Conservation (phyloP, 1,140 invertebrate genomes). For the Drosophila seguyi region DNA sequence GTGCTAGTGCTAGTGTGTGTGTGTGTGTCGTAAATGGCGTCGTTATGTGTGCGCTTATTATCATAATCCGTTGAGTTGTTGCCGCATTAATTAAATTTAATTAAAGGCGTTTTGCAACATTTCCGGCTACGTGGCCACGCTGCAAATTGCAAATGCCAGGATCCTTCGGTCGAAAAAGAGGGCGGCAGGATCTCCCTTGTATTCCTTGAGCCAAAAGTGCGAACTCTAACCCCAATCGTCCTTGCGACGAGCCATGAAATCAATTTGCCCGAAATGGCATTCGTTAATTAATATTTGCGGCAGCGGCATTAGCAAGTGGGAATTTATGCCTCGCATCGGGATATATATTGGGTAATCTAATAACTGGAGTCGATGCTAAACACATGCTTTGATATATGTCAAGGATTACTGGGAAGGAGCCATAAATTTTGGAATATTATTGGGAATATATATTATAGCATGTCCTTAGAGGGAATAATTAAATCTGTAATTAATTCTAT, state of each 20-base stretch:
- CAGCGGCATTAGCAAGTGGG: conserved; percentile 50
- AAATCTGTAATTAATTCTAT: background rate
- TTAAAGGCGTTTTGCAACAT: conserved; percentile 84
- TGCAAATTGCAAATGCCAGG: conserved; percentile 64
- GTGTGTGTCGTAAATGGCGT: conserved; percentile 66
- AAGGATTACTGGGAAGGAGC: background rate
- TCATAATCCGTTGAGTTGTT: conserved; percentile 84
- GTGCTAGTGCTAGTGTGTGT: conserved; percentile 52
- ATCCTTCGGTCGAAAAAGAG: background rate
- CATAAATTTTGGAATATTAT: background rate
- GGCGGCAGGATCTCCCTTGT: background rate
- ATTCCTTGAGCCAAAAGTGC: background rate
- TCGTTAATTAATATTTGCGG: conserved; percentile 75
- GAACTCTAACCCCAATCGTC: conserved; percentile 28
- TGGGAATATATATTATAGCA: background rate
- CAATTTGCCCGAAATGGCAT: conserved; percentile 63
- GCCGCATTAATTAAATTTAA: conserved; percentile 85
- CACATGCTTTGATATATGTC: conserved; percentile 23
- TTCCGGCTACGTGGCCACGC: conserved; percentile 66
- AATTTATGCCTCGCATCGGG: conserved; percentile 50
- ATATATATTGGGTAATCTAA: conserved; percentile 40
- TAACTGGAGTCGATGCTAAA: conserved; percentile 1
- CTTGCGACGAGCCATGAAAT: conserved; percentile 48
- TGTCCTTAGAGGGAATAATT: background rate
- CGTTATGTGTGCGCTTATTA: conserved; percentile 83